Base-by-base conservation (phyloP, 37 sponge, comb jelly and placozoan genomes). In the Hormiphora californensis region DNA sequence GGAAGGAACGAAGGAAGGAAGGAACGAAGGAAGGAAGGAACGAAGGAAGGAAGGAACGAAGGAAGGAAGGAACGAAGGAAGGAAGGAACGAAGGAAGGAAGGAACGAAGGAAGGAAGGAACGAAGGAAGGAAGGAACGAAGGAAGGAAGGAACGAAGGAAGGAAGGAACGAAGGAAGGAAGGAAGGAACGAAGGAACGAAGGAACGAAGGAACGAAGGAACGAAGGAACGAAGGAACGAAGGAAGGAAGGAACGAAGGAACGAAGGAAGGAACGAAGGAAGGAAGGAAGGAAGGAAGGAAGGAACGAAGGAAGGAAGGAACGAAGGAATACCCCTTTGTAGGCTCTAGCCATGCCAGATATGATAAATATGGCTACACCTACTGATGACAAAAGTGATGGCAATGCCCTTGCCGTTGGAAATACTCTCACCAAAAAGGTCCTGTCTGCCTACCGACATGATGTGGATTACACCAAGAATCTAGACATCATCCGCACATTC, bases 201-300 rank as follows among this genome's bases (percentile, higher is more conserved):
- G 85, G 51, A 85, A 41, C 25, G 85, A 85, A 41, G 86, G 86
- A 54, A 30, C 7, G 57, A 32, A 34, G 25, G 85, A 85, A 41
- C 8, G 51, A 43, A 27, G 49, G 85, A 85, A 85, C 46, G 51
- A 85, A 27, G 51, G 85, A 85, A 85, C 55, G 86, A 54, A 33
- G 35, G 57, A 32, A 54, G 25, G 85, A 85, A 27, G 49, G 51
- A 43, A 41, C 8, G 85, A 85, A 41, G 85, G 51, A 85, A 41
- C 25, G 85, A 85, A 41, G 86, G 86, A 54, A 30, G 35, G 57
- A 32, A 34, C 2, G 85, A 85, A 41, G 49, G 51, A 43, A 27
- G 49, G 85, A 85, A 85, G 85, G 51, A 85, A 27, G 51, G 85
- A 85, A 85, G 86, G 86, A 54, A 33, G 35, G 57, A 32, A 54